Evolutionary conservation across 1,140 invertebrate genomes (phyloP).

Genomic region (Eriosoma lanigerum): DNA sequence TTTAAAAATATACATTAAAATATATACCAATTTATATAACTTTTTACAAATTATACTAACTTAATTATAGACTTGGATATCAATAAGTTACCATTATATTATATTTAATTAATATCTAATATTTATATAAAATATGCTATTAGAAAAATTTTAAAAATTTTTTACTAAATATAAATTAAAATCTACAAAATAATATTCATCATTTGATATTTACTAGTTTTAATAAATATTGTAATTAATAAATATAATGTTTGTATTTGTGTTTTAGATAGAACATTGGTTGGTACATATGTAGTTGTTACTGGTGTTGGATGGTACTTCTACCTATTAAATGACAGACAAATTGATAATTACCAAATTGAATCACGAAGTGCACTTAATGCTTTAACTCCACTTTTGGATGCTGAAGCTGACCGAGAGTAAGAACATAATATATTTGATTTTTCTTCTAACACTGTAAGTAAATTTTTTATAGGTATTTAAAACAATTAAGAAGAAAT

Average conservation of each 20-base stretch:
- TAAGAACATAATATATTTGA: conserved; percentile 52
- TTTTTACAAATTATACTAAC: no score
- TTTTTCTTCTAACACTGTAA: not conserved
- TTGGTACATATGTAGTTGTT: conserved; percentile 65
- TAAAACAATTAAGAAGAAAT: conserved; percentile 79
- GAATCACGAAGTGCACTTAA: conserved; percentile 74
- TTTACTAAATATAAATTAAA: no score
- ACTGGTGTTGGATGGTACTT: conserved; percentile 64
- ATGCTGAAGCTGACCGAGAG: conserved; percentile 74
- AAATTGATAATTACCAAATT: conserved; percentile 58
- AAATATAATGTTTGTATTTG: not conserved
- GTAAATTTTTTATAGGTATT: conserved; percentile 59
- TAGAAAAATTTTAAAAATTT: no score
- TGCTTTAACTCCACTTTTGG: conserved; percentile 73
- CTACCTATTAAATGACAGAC: conserved; percentile 60
- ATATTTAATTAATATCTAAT: no score
- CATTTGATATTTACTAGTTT: not conserved
- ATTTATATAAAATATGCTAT: no score
- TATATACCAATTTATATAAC: no score
- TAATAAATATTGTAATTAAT: not conserved
- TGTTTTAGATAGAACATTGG: conserved; percentile 62
- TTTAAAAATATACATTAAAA: no score
- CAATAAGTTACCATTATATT: no score
- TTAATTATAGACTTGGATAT: no score
- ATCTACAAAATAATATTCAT: no score